Base-by-base conservation (phyloP, 2,113 vertebrate species). In the Australoheros scitulus region DNA sequence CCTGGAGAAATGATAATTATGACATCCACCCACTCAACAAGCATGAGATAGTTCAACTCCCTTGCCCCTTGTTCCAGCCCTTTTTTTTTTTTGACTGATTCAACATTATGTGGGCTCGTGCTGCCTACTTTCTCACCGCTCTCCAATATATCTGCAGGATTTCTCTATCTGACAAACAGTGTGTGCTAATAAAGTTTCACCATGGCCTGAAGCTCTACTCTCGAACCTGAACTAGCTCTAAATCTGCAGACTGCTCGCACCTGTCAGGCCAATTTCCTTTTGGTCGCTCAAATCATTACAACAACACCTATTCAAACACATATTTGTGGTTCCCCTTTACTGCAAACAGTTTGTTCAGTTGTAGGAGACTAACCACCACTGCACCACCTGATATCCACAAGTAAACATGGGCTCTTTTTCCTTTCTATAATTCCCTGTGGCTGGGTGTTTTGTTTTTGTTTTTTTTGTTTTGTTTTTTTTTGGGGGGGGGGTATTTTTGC, bases 1-100 rank as follows among this genome's bases (percentile, higher is more conserved):
- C 84, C 89, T 81, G 64, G 80, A 89, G 87, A 91, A 91, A 92
- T 92, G 75, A 93, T 91, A 92, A 92, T 92, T 91, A 87, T 87
- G 88, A 88, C 89, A 90, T 92, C 88, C 83, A 57, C 93, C 92
- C 92, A 92, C 92, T 74, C 83, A 83, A 80, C 82, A 91, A 81
- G 79, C 88, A 80, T 79, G 86, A 89, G 74, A 89, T 68, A 91
- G 90, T 92, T 93, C 85, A 91, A 80, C 84, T 90, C 89, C 60
- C 81, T 63, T 83, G 83, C 83, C 87, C 88, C 86, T 86, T 83
- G 76, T 82, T 87, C 36, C 22, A 55, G 70, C 50, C 57, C n/a
- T 63, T 20, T 70, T 24, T 11, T 9, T 70, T 60, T 76, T 72
- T 77, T 65, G 70, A 87, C 57, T 68, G 81, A 89, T 88, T 86